A percentile compares a stretch with the other conserved stretches of the same genome.
phyloP scores from a whole-genome alignment of 2,888 invertebrate genomes.

The Sericinus montela region DNA sequence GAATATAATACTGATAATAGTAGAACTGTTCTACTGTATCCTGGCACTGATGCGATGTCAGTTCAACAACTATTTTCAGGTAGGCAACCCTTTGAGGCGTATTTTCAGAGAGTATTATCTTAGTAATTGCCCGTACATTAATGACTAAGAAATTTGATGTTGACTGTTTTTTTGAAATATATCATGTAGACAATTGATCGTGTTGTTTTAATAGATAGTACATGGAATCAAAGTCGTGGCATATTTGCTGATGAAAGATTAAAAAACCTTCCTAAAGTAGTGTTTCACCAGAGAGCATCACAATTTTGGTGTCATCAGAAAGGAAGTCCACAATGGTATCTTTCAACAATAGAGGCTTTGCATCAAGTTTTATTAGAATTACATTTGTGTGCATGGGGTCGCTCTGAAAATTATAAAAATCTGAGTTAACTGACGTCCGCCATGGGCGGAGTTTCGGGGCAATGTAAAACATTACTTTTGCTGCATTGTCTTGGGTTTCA shows the following conservation, averaged over 20 bases:
- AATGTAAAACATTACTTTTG: too few species aligned
- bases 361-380: slow-evolving; percentile 92
- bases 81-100: slow-evolving; percentile 35
- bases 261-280: slow-evolving; percentile 86
- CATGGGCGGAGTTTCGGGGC: too few species aligned
- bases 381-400: slow-evolving; percentile 86
- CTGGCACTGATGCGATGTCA: slow-evolving; percentile 83
- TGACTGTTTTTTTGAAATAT: slow-evolving; percentile 35
- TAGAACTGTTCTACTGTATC: slow-evolving; percentile 89
- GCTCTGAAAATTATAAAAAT: slow-evolving; percentile 78
- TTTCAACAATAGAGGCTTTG: slow-evolving; percentile 96
- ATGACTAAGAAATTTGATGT: slow-evolving; percentile 70
- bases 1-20: slow-evolving; percentile 81
- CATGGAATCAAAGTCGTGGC: slow-evolving; percentile 95
- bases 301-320: slow-evolving; percentile 98
- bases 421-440: too few species aligned
- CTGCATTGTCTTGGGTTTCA: too few species aligned
- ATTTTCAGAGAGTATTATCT: slow-evolving; percentile 67
- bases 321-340: slow-evolving; percentile 93
- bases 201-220: slow-evolving; percentile 95
- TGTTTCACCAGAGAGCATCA: slow-evolving; percentile 89
- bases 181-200: slow-evolving; percentile 76
- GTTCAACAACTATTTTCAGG: slow-evolving; percentile 82
- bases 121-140: slow-evolving; percentile 82
- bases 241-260: slow-evolving; percentile 90